phyloP scores from a whole-genome alignment of 2,113 vertebrate genomes.

The Limnothrissa miodon region DNA sequence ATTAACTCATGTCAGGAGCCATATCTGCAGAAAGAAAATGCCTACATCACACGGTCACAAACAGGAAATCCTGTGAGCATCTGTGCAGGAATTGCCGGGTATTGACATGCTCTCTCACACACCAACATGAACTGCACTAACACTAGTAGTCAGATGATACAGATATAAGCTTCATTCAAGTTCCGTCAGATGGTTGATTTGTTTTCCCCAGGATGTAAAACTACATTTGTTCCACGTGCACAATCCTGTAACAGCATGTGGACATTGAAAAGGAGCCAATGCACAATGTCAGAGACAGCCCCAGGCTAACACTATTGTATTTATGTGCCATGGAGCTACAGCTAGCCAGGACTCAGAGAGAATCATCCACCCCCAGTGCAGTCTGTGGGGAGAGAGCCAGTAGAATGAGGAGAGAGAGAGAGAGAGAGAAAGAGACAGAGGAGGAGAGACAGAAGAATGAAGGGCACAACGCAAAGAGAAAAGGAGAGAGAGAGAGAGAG shows the following conservation, averaged over 20 bases:
- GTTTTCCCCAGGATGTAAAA: neutral
- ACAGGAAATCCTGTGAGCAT: too few relatives aligned
- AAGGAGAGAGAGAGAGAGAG: neutral
- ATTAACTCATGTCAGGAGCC: too few relatives aligned
- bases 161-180: neutral
- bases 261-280: neutral
- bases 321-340: conserved; percentile 16
- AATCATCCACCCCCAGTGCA: neutral
- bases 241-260: conserved; percentile 16
- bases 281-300: conserved; percentile 37
- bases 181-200: neutral
- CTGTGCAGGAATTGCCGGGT: too few relatives aligned
- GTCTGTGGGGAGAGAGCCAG: neutral
- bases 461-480: too few relatives aligned
- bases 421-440: neutral
- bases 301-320: conserved; percentile 17
- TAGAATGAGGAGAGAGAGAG: neutral
- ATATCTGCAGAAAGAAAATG: too few relatives aligned
- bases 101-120: neutral
- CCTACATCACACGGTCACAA: too few relatives aligned
- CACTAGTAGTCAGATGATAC: conserved; percentile 9
- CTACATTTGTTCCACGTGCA: neutral
- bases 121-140: neutral
- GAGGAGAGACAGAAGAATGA: neutral
- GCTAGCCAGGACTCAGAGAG: neutral